A percentile compares a stretch with the other conserved stretches of the same genome.
Evolutionary conservation across 2,888 invertebrate species (phyloP).

Genomic region (Acrobasis repandana): DNA sequence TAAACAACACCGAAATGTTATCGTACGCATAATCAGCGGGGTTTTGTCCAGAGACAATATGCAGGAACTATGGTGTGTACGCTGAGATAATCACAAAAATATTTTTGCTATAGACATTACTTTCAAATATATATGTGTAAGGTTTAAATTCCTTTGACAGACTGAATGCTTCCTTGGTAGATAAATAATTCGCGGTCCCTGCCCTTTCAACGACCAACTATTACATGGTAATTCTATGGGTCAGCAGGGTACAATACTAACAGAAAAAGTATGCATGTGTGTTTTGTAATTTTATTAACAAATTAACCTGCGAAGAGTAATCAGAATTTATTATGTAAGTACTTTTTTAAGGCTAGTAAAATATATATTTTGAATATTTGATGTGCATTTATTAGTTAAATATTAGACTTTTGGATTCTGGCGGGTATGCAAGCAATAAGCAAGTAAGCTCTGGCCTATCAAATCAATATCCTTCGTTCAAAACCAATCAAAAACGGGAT

Average conservation of each 20-base stretch:
- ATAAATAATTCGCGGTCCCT: conserved; percentile 40
- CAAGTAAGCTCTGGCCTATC: no score
- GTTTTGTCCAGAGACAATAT: conserved; percentile 69
- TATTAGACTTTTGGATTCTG: no score
- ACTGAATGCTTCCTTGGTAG: conserved; percentile 23
- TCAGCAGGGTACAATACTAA: conserved; percentile 7
- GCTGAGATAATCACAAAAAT: conserved; percentile 31
- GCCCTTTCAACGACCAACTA: conserved; percentile 31
- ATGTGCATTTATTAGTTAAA: background rate
- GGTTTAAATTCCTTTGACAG: conserved; percentile 36
- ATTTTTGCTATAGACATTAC: conserved; percentile 28
- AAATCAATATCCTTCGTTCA: no score
- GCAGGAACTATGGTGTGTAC: conserved; percentile 69
- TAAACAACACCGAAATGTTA: conserved; percentile 48
- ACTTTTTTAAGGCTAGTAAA: background rate
- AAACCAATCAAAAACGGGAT: no score
- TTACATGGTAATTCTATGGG: conserved; percentile 13
- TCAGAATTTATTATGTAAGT: background rate
- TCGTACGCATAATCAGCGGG: conserved; percentile 54
- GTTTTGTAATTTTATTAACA: background rate
- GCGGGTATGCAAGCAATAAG: no score
- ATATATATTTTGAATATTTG: background rate
- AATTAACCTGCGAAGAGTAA: background rate
- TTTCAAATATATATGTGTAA: conserved; percentile 34
- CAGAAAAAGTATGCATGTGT: conserved; percentile 3